Percentiles rank a stretch among this genome's conserved stretches.
Conservation (phyloP, 2,113 vertebrate genomes). For the Thamnaconus septentrionalis region DNA sequence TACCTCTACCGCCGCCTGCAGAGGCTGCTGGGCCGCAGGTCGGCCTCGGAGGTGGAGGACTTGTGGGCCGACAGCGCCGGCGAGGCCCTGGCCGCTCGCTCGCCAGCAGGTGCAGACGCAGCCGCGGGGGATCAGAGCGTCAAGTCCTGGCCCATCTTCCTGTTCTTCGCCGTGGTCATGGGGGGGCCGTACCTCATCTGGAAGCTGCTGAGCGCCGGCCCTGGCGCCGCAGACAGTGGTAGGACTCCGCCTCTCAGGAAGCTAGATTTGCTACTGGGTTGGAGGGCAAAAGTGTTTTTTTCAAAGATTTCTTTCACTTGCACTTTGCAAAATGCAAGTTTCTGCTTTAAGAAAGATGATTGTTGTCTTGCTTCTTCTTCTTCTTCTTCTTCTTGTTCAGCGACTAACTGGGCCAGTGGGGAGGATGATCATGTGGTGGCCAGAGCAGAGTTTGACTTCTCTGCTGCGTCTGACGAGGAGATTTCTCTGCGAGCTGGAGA, state of each 20-base stretch:
- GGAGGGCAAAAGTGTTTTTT: no score
- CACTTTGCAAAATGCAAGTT: no score
- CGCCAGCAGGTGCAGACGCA: no score
- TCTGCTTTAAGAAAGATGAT: no score
- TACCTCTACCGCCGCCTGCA: constrained; percentile 88
- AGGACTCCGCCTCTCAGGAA: constrained; percentile 46
- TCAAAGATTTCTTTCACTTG: no score
- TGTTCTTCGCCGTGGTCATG: constrained; percentile 94
- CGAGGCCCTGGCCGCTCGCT: constrained; percentile 67
- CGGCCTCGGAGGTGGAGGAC: constrained; percentile 85
- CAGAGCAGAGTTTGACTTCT: constrained; percentile 93
- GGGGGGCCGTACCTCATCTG: constrained; percentile 98
- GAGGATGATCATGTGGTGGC: constrained; percentile 96
- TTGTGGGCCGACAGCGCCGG: constrained; percentile 90
- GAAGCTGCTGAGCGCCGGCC: constrained; percentile 87
- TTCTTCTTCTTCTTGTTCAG: constrained; percentile 51
- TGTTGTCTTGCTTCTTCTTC: neutral
- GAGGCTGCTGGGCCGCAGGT: constrained; percentile 83
- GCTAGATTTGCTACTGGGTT: no score
- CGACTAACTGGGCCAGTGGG: constrained; percentile 87
- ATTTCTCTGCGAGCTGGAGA: constrained; percentile 90
- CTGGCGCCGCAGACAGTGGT: constrained; percentile 82
- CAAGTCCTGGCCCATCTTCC: constrained; percentile 97
- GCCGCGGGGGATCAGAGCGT: constrained; percentile 80
- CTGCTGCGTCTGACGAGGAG: constrained; percentile 90